These are phyloP conservation scores for Pectinophora gossypiella DNA, from an alignment of 1,140 invertebrate species.

Conservation along the genomic window DNA sequence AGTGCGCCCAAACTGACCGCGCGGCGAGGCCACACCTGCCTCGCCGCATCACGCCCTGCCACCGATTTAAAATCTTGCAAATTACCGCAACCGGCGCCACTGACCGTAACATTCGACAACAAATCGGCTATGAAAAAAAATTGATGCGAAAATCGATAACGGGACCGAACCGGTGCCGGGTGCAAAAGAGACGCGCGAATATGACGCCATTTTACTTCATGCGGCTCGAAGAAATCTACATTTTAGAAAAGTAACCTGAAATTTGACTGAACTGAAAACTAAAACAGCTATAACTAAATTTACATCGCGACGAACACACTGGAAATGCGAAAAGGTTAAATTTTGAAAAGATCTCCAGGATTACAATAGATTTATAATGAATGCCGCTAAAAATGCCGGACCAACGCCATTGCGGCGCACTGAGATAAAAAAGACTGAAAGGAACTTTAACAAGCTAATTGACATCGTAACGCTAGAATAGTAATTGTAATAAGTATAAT, in stretches of 20 bases:
- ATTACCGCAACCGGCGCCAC: conserved; percentile 26
- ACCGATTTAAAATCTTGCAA: conserved; percentile 73
- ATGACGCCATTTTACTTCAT: conserved; percentile 69
- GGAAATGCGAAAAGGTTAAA: conserved; percentile 53
- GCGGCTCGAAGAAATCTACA: conserved; percentile 55
- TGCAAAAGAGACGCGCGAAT: conserved; percentile 57
- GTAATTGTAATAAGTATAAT: neutral
- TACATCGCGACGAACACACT: conserved; percentile 52
- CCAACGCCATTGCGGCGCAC: conserved; percentile 57
- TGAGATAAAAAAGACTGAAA: conserved; percentile 43
- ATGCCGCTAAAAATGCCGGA: conserved; percentile 62
- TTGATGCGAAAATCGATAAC: conserved; percentile 56
- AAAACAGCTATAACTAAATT: conserved; percentile 46
- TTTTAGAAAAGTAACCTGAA: conserved; percentile 37
- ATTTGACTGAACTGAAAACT: conserved; percentile 65
- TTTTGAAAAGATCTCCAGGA: conserved; percentile 64
- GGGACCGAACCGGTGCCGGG: conserved; percentile 52
- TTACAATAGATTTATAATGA: conserved; percentile 48
- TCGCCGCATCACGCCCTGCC: conserved; percentile 31
- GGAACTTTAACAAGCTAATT: conserved; percentile 11
- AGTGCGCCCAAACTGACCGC: conserved; percentile 72
- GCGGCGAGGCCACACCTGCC: conserved; percentile 26
- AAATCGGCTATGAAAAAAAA: conserved; percentile 24
- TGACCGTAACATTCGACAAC: conserved; percentile 51
- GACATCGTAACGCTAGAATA: conserved; percentile 2